phyloP scores from a whole-genome alignment of 2,113 vertebrate genomes.

The Myotis lucifugus region DNA sequence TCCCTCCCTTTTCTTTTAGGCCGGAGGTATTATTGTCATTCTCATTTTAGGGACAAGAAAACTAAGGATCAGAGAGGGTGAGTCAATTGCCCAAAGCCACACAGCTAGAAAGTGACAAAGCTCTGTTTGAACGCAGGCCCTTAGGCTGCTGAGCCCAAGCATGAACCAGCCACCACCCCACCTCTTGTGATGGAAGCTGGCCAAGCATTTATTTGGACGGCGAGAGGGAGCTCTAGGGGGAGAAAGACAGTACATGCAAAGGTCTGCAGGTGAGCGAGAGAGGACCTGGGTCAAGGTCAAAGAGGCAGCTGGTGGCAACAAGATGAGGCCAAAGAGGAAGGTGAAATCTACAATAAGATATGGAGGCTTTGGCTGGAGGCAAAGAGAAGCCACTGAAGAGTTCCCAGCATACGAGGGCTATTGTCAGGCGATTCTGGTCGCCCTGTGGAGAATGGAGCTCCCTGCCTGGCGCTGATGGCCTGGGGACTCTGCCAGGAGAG shows the following conservation, averaged over 20 bases:
- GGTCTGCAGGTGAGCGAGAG: neutral
- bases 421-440: too few relatives aligned
- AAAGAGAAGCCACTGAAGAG: rapidly evolving
- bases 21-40: neutral
- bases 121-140: neutral
- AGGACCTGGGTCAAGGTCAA: neutral
- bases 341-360: neutral
- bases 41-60: neutral
- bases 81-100: neutral
- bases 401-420: neutral
- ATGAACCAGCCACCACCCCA: rapidly evolving
- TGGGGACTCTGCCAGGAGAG: too few relatives aligned
- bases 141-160: neutral
- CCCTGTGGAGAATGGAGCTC: too few relatives aligned
- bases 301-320: neutral
- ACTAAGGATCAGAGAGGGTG: neutral
- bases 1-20: neutral
- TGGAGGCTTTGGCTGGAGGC: neutral
- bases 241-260: neutral
- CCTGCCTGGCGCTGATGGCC: neutral
- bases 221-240: rapidly evolving
- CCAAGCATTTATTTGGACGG: rapidly evolving
- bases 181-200: neutral
- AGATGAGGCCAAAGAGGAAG: neutral
- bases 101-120: neutral